Evolutionary conservation across 1,140 invertebrate species (phyloP).

Genomic region (Drosophila rhopaloa): DNA sequence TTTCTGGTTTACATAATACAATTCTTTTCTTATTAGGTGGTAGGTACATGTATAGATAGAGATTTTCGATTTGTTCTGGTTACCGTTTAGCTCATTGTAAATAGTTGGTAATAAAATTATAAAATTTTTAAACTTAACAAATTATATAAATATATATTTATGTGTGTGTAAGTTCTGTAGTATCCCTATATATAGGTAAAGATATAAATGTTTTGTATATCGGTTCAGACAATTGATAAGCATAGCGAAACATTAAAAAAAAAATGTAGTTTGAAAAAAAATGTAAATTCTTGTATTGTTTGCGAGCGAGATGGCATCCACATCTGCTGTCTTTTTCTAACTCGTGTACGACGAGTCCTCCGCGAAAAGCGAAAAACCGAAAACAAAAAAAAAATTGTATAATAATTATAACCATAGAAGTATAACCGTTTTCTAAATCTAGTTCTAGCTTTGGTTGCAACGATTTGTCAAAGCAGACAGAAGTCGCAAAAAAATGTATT

Average conservation of each 20-base stretch:
- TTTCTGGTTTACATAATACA: slow-evolving; percentile 70
- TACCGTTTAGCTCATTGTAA: slow-evolving; percentile 48
- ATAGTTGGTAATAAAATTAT: slow-evolving; percentile 64
- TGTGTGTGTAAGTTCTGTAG: slow-evolving; percentile 32
- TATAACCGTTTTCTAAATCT: slow-evolving; percentile 10
- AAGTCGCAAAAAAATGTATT: slow-evolving; percentile 16
- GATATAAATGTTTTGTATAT: slow-evolving; percentile 37
- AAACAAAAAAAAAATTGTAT: neutral
- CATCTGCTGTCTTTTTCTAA: slow-evolving; percentile 56
- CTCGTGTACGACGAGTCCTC: slow-evolving; percentile 11
- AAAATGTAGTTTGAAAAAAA: neutral
- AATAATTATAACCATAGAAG: neutral
- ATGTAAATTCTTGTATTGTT: slow-evolving; percentile 7
- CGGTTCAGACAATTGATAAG: slow-evolving; percentile 43
- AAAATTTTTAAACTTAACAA: slow-evolving; percentile 72
- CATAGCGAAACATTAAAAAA: neutral
- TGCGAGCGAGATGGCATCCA: slow-evolving; percentile 19
- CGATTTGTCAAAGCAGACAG: slow-evolving; percentile 24
- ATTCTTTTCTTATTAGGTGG: slow-evolving; percentile 51
- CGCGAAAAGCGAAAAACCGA: slow-evolving; percentile 7
- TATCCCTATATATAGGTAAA: slow-evolving; percentile 33
- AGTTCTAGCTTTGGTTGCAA: slow-evolving; percentile 24
- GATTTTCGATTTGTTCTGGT: slow-evolving; percentile 55
- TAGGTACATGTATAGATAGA: slow-evolving; percentile 64
- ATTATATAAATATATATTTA: slow-evolving; percentile 55